A percentile compares a stretch with the other conserved stretches of the same genome.
phyloP scores from a whole-genome alignment of 2,888 invertebrate species.

The Physocephala rufipes region DNA sequence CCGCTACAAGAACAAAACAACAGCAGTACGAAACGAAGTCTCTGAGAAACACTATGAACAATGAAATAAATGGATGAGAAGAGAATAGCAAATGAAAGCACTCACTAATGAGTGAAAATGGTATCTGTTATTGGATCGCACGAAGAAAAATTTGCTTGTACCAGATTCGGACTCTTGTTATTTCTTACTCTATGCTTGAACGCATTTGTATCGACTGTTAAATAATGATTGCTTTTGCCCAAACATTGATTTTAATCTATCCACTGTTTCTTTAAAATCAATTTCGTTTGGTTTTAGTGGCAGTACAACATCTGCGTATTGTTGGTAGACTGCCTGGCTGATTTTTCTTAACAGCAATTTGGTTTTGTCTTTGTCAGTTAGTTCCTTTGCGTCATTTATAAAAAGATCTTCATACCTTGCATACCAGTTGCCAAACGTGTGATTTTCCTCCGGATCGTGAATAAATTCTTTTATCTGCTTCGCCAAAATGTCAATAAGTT shows the following conservation, averaged over 20 bases:
- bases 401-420: constrained; percentile 30
- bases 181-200: too few relatives aligned
- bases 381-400: constrained; percentile 10
- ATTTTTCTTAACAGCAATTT: constrained; percentile 31
- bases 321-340: constrained; percentile 16
- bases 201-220: constrained; percentile 22
- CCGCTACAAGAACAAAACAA: too few relatives aligned
- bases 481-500: too few relatives aligned
- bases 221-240: constrained; percentile 33
- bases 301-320: constrained; percentile 35
- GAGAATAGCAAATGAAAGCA: too few relatives aligned
- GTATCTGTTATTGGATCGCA: too few relatives aligned
- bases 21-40: too few relatives aligned
- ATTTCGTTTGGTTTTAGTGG: constrained; percentile 33
- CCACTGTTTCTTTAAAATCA: constrained; percentile 24
- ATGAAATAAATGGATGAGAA: too few relatives aligned
- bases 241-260: constrained; percentile 34
- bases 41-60: too few relatives aligned
- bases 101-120: too few relatives aligned
- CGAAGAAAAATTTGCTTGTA: too few relatives aligned
- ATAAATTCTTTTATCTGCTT: too few relatives aligned
- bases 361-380: constrained; percentile 19
- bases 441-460: background rate
- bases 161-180: too few relatives aligned
- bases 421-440: constrained; percentile 18